Evolutionary conservation across 2,888 invertebrate genomes (phyloP).

Genomic region (Notodonta ziczac): DNA sequence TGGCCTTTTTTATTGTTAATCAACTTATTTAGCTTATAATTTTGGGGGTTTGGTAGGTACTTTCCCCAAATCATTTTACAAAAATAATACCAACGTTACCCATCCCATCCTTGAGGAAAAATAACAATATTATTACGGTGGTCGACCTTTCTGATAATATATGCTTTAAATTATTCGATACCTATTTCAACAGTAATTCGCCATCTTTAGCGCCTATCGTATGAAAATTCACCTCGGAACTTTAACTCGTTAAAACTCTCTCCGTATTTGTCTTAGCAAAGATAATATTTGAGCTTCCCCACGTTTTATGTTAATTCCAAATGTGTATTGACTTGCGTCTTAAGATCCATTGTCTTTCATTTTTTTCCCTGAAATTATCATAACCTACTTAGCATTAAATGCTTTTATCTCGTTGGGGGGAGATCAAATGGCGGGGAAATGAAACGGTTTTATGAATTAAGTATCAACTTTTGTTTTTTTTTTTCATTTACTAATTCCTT

Average conservation of each 20-base stretch:
- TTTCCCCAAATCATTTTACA: too few relatives aligned
- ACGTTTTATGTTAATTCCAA: slow-evolving; percentile 4
- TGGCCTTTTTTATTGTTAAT: too few relatives aligned
- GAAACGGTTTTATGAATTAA: slow-evolving; percentile 4
- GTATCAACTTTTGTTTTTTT: not conserved
- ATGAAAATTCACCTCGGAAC: slow-evolving; percentile 9
- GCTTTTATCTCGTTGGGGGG: not conserved
- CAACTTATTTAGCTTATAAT: too few relatives aligned
- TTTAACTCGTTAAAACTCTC: not conserved
- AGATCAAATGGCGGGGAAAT: slow-evolving; percentile 7
- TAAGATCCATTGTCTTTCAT: slow-evolving; percentile 7
- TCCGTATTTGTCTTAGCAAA: not conserved
- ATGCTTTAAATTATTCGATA: too few relatives aligned
- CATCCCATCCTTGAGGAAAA: too few relatives aligned
- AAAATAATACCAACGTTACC: too few relatives aligned
- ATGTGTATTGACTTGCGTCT: slow-evolving; percentile 5
- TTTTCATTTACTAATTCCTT: too few relatives aligned
- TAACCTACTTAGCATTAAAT: slow-evolving; percentile 5
- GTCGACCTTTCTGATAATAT: too few relatives aligned
- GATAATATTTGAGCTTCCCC: slow-evolving; percentile 6
- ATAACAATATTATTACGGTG: too few relatives aligned
- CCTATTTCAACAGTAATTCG: too few relatives aligned
- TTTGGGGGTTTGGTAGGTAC: too few relatives aligned
- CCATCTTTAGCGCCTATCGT: not conserved
- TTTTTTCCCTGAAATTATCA: not conserved